Conservation (phyloP, 30 jellyfish, hydroid and myxozoan genomes). For the Aurelia aurita complex sp. Pacific region DNA sequence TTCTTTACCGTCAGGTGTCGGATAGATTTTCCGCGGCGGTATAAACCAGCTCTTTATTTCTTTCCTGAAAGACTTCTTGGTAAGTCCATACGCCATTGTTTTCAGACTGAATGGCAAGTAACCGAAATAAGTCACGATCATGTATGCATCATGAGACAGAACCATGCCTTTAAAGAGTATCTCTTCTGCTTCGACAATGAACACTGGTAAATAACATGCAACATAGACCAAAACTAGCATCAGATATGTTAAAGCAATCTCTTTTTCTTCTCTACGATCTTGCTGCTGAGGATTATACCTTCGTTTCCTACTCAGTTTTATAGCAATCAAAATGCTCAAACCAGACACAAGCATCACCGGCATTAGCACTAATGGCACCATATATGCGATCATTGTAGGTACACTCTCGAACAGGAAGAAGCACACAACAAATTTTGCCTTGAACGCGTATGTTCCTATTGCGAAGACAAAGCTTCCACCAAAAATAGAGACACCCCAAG, state of each 20-base stretch:
- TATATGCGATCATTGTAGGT: slow-evolving; percentile 19
- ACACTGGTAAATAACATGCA: slow-evolving; percentile 52
- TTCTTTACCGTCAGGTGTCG: no score
- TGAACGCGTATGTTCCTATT: slow-evolving; percentile 25
- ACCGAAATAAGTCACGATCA: slow-evolving; percentile 40
- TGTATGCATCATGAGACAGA: slow-evolving; percentile 26
- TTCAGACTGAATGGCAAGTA: slow-evolving; percentile 58
- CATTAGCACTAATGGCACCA: slow-evolving; percentile 39
- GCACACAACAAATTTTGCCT: slow-evolving; percentile 45
- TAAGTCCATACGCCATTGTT: slow-evolving; percentile 30
- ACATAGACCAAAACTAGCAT: slow-evolving; percentile 54
- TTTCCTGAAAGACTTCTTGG: slow-evolving; percentile 32
- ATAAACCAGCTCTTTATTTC: slow-evolving; percentile 13
- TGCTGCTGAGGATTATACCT: not conserved
- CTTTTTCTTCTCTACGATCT: slow-evolving; percentile 38
- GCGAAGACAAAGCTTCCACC: slow-evolving; percentile 21
- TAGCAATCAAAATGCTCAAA: slow-evolving; percentile 16
- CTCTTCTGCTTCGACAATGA: slow-evolving; percentile 35
- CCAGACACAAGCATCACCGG: slow-evolving; percentile 10
- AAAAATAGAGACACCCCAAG: slow-evolving; percentile 29
- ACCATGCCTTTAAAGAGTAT: not conserved
- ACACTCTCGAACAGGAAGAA: slow-evolving; percentile 22
- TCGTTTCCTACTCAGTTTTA: slow-evolving; percentile 4
- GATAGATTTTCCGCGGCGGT: not conserved
- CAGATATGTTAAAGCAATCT: slow-evolving; percentile 27